Base-by-base conservation (phyloP, 2,113 vertebrate genomes). In the Climacteris rufus region DNA sequence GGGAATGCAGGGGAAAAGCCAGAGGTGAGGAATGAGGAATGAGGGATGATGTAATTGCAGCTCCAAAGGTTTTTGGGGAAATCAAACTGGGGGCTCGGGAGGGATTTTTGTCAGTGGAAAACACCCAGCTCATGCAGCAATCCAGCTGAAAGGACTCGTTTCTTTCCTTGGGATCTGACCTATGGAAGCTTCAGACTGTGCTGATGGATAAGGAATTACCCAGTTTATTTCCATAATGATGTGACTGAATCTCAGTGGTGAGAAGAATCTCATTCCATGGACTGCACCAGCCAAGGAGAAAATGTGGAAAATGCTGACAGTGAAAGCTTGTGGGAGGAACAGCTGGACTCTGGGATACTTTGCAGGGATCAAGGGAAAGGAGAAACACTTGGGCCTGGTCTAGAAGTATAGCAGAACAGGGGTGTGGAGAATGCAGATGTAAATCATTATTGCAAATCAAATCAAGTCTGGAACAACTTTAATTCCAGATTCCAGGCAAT, bases 381-480 rank as follows among this genome's bases (percentile, higher is more conserved):
- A 93, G 72, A 77, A 90, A 66, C n/a, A n/a, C 35, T 63, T 33
- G 5, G 21, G 27, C 11, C 40, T 54, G 61, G 39, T 61, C 33
- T 42, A 39, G 22, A 82, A 61, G 65, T 11, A 10, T 11, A 33
- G 7, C 19, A 60, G 54, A 59, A 35, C 13, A n/a, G 49, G 15
- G 83, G 50, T 8, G 40, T 61, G 49, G 49, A 42, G 23, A 84
- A 66, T 16, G 37, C 15, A 76, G 86, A 70, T 13, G 16, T 11
- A 44, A 92, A 64, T 5, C 25, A 12, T 30, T 90, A 80, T 15
- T 60, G 60, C 39, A 83, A 42, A 83, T 83, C 40, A 87, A 92
- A 75, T 37, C 40, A 86, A 94, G 60, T 5, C 60, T 84, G 84
- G 74, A 60, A 92, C 44, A 40, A 70, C 25, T 92, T 75, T 31